Conservation (phyloP, 2,888 invertebrate species). For the Torymus aiolomorphi region DNA sequence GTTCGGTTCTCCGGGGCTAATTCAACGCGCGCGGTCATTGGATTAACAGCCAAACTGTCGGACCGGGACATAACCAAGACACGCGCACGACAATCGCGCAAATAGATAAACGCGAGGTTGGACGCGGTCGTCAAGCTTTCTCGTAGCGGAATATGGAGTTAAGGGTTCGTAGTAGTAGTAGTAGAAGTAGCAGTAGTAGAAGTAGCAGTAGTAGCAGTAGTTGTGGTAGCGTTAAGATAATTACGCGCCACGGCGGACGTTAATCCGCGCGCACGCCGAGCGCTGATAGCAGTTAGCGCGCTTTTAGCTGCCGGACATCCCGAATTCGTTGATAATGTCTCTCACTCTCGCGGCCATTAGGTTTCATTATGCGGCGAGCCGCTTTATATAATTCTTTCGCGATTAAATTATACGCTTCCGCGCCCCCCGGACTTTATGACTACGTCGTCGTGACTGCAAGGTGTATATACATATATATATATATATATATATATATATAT, state of each 20-base stretch:
- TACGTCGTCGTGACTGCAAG: too few relatives aligned
- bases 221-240: constrained; percentile 34
- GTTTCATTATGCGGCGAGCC: too few relatives aligned
- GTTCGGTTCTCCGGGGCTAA: too few relatives aligned
- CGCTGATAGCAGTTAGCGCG: constrained; percentile 11
- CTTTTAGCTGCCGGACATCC: constrained; percentile 24
- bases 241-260: constrained; percentile 35
- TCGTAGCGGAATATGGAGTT: constrained; percentile 24
- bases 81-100: not conserved
- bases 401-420: too few relatives aligned
- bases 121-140: constrained; percentile 21
- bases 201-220: not conserved
- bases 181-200: too few relatives aligned
- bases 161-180: not conserved
- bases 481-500: too few relatives aligned
- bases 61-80: too few relatives aligned
- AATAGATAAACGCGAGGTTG: not conserved
- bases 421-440: too few relatives aligned
- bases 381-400: too few relatives aligned
- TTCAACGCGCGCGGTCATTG: too few relatives aligned
- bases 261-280: constrained; percentile 37
- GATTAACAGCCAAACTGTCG: too few relatives aligned
- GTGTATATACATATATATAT: too few relatives aligned
- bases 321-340: constrained; percentile 30
- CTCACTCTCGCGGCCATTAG: not conserved